Base-by-base conservation (phyloP, 2,888 invertebrate species). In the Drosophila ustulata region DNA sequence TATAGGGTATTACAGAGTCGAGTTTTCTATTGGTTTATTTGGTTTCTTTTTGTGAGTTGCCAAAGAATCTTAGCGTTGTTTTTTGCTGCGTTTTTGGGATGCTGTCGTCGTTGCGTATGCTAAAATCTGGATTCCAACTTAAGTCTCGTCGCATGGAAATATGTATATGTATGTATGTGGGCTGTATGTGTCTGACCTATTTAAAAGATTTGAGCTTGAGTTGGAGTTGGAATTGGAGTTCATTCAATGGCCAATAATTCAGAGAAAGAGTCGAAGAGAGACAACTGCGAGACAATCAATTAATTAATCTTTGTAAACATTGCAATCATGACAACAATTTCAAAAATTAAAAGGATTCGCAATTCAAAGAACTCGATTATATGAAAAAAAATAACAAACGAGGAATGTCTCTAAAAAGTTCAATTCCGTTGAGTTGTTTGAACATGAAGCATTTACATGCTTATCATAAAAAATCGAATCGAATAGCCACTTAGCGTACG, bases 101-200 rank as follows among this genome's bases (percentile, higher is more conserved):
- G 70, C 75, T 70, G 70, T 41, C 7, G 39, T 41, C 7, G 39
- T 41, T 41, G 39, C 61, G 59, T 70, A 75, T 75, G 75, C 70
- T 64, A 75, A 74, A 74, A 74, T 75, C 65, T 70, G 64, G 49
- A 75, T 59, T 51, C 58, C 9, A 47, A 53, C 71, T 47, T 47
- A 18, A 43, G 28, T 50, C 56, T 62, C 13, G 26, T 51, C 26
- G 9, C 28, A 5, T 39, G 13, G n/a, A 26, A 32, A 28, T 37
- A 18, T n/a, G 18, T 43, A 32, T 34, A 26, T 34, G 9, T n/a
- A 28, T 43, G 41, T 34, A 26, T 34, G 9, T 34, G 9, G 39
- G 18, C 5, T 23, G 23, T 45, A 11, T 41, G 41, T 61, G 70
- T 46, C 30, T 75, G 75, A 75, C 78, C 75, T 52, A 75, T 75